These are phyloP conservation scores for Pseudorectes ferrugineus DNA, from an alignment of 2,113 vertebrate species.

Conservation along the genomic window DNA sequence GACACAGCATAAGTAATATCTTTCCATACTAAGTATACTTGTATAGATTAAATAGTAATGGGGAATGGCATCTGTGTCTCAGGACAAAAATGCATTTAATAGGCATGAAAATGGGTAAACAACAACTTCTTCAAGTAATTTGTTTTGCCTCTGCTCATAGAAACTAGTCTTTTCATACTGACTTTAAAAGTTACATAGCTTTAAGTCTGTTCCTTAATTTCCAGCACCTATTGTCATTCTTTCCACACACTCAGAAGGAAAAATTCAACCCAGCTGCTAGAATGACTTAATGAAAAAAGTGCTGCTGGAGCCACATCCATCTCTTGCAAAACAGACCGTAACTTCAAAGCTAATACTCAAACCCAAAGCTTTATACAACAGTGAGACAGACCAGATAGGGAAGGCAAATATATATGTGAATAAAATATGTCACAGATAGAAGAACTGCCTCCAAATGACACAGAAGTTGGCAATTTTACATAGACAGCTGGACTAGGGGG, in stretches of 20 bases:
- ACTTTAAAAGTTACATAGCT: background rate
- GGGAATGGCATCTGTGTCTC: background rate
- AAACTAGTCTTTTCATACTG: background rate
- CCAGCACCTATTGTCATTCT: slow-evolving; percentile 3
- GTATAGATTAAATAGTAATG: background rate
- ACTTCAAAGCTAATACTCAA: background rate
- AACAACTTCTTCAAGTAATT: background rate
- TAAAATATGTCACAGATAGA: background rate
- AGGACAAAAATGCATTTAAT: background rate
- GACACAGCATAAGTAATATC: background rate
- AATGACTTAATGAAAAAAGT: background rate
- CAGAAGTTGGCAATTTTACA: background rate
- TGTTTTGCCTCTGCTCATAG: background rate
- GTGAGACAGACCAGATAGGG: background rate
- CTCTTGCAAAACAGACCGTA: background rate
- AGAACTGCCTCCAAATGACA: background rate
- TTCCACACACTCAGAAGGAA: background rate
- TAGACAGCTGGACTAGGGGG: background rate
- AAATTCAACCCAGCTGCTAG: slow-evolving; percentile 9
- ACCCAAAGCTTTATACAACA: background rate
- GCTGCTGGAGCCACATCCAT: background rate
- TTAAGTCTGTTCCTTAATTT: background rate
- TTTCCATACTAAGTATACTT: background rate
- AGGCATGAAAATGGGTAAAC: background rate
- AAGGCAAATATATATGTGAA: background rate